Evolutionary conservation across 30 jellyfish, hydroid and myxozoan genomes (phyloP).

Genomic region (Aurelia sp.): DNA sequence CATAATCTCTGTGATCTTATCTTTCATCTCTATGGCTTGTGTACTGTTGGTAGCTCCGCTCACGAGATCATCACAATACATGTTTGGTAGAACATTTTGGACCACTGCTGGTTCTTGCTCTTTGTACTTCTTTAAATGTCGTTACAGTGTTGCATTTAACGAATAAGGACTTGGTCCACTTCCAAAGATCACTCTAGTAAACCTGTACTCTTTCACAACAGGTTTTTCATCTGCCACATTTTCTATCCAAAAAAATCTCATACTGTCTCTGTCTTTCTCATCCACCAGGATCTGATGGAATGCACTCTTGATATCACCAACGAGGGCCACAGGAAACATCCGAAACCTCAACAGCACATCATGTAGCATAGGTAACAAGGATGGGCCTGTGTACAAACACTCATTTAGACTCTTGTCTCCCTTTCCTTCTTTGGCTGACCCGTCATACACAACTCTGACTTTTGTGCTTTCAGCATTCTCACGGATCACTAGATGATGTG

Average conservation of each 20-base stretch:
- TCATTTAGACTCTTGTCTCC: too few species aligned
- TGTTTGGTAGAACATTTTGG: constrained; percentile 30
- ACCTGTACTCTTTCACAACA: constrained; percentile 45
- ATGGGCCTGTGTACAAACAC: too few species aligned
- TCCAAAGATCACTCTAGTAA: constrained; percentile 34
- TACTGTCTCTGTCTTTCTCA: constrained; percentile 55
- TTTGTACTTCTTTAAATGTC: constrained; percentile 43
- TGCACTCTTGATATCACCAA: too few species aligned
- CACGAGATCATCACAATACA: constrained; percentile 50
- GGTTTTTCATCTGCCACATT: constrained; percentile 13
- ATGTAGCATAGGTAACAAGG: too few species aligned
- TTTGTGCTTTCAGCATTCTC: too few species aligned
- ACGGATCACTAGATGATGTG: too few species aligned
- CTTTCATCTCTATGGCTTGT: background rate
- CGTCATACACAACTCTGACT: too few species aligned
- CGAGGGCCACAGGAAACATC: too few species aligned
- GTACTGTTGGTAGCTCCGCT: constrained; percentile 43
- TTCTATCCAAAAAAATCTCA: constrained; percentile 38
- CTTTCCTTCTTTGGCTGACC: too few species aligned
- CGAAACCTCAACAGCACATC: too few species aligned
- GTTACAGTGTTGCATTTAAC: constrained; percentile 31
- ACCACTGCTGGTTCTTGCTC: constrained; percentile 37
- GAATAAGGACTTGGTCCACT: constrained; percentile 49
- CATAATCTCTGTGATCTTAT: too few species aligned
- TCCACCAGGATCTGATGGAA: constrained; percentile 51